These are phyloP conservation scores for Ophion costatus DNA, from an alignment of 2,888 invertebrate genomes.

Conservation along the genomic window DNA sequence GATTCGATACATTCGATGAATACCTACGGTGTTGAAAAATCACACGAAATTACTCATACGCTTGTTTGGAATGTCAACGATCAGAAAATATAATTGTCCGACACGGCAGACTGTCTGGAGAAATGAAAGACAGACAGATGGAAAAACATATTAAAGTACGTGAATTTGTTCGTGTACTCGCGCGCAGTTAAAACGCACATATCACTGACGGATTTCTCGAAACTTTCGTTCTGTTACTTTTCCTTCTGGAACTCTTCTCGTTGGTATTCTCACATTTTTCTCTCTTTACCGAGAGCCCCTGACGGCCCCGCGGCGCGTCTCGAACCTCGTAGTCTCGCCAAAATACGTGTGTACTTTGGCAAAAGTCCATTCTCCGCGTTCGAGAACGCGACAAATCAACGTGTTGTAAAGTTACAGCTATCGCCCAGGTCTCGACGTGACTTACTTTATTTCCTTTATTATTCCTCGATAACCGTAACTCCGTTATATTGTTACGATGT, in stretches of 20 bases:
- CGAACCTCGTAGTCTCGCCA: not conserved
- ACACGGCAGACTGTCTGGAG: not conserved
- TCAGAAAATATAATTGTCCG: constrained; percentile 16
- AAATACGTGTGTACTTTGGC: constrained; percentile 51
- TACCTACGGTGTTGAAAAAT: constrained; percentile 20
- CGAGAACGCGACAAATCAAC: constrained; percentile 47
- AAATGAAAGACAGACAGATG: constrained; percentile 47
- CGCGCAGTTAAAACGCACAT: constrained; percentile 1
- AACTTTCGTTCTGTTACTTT: constrained; percentile 32
- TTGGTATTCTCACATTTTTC: constrained; percentile 29
- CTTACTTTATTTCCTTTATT: not conserved
- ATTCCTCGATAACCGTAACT: not conserved
- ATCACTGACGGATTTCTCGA: constrained; percentile 36
- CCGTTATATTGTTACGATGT: constrained; percentile 6
- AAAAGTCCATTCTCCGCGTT: constrained; percentile 47
- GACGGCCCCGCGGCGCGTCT: not conserved
- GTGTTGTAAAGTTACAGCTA: constrained; percentile 15
- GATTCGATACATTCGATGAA: constrained; percentile 34
- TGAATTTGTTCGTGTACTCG: constrained; percentile 32
- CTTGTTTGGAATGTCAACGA: constrained; percentile 51
- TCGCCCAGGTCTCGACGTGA: constrained; percentile 28
- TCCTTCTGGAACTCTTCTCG: constrained; percentile 29
- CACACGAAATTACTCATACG: constrained; percentile 30
- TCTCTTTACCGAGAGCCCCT: not conserved
- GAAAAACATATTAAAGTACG: constrained; percentile 46